Percentiles rank a stretch among this genome's conserved stretches.
phyloP scores from a whole-genome alignment of 2,113 vertebrate genomes.

The Natator depressus region DNA sequence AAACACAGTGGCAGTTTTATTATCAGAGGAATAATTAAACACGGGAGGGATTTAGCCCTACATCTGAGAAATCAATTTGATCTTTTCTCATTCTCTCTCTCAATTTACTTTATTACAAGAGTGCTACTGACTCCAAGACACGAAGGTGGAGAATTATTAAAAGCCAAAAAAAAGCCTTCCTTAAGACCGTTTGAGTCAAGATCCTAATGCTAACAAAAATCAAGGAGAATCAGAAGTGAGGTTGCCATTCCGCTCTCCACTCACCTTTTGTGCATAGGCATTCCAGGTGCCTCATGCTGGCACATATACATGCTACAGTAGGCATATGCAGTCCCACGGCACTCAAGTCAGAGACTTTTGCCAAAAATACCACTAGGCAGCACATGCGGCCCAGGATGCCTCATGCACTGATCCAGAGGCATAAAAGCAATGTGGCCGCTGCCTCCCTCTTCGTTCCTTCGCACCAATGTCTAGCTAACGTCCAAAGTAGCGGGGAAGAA shows the following conservation, averaged over 20 bases:
- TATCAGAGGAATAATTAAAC: conserved; percentile 31
- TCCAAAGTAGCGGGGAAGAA: background rate
- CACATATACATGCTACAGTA: background rate
- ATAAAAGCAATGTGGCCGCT: background rate
- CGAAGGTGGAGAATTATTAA: conserved; percentile 18
- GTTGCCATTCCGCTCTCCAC: background rate
- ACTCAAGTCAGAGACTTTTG: background rate
- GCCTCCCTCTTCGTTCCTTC: background rate
- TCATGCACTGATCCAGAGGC: background rate
- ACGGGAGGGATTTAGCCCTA: background rate
- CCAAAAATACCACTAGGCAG: background rate
- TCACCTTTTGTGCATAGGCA: accelerated
- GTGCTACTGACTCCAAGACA: background rate
- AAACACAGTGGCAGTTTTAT: background rate
- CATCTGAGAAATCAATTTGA: conserved; percentile 8
- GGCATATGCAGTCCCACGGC: background rate
- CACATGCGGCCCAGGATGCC: background rate
- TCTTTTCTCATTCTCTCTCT: conserved; percentile 11
- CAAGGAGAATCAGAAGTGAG: background rate
- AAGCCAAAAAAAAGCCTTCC: background rate
- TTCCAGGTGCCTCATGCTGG: background rate
- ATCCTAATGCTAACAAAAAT: background rate
- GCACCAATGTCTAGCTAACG: background rate
- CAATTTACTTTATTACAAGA: background rate
- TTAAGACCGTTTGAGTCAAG: background rate